These are phyloP conservation scores for Syrmaticus mikado DNA, from an alignment of 2,113 vertebrate species.

Conservation along the genomic window DNA sequence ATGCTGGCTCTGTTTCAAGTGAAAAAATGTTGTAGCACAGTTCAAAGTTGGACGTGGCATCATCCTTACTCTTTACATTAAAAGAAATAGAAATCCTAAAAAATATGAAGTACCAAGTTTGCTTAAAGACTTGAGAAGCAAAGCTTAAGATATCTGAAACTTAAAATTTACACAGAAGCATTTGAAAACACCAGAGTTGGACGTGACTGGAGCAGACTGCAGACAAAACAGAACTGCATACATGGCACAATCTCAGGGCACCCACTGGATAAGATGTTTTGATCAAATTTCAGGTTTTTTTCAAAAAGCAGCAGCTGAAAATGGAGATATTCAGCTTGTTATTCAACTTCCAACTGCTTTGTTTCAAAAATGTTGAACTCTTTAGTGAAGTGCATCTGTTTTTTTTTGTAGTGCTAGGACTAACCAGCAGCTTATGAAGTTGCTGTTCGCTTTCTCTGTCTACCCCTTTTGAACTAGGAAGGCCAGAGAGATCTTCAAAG, in stretches of 20 bases:
- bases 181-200: neutral
- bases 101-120: neutral
- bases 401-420: neutral
- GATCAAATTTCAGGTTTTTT: neutral
- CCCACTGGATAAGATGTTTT: neutral
- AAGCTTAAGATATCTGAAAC: neutral
- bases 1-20: neutral
- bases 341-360: neutral
- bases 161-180: neutral
- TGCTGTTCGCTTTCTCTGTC: neutral
- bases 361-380: neutral
- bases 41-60: neutral
- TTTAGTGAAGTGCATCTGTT: neutral
- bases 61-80: neutral
- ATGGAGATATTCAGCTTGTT: neutral
- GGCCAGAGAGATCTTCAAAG: neutral
- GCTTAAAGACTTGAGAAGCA: neutral
- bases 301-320: neutral
- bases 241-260: neutral
- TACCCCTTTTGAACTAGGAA: neutral
- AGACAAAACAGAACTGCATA: neutral
- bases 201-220: accelerated
- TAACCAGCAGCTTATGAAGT: neutral
- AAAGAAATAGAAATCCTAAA: neutral
- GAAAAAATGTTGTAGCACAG: neutral